phyloP scores from a whole-genome alignment of 2,113 vertebrate species.

The Micronisus gabar region DNA sequence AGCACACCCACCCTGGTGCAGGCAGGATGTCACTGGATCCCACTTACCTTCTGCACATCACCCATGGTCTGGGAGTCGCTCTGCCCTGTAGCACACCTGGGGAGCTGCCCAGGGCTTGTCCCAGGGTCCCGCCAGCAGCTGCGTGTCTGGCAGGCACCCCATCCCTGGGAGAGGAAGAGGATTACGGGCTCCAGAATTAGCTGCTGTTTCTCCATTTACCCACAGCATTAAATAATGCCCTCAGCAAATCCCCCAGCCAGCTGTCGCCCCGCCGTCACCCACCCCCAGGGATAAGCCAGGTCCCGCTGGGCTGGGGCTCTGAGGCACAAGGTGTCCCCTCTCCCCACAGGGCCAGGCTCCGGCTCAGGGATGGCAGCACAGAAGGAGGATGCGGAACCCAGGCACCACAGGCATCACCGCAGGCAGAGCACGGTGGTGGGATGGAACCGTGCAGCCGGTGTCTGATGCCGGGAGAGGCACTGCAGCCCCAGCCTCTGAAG shows the following conservation, averaged over 20 bases:
- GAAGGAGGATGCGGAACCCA: accelerated
- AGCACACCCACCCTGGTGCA: accelerated
- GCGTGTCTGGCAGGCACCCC: conserved; percentile 12
- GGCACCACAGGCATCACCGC: accelerated
- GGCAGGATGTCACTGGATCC: background rate
- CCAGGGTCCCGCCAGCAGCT: background rate
- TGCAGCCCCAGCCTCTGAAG: background rate
- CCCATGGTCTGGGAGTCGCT: conserved; percentile 76
- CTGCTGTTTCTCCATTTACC: conserved; percentile 76
- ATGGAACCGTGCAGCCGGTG: accelerated
- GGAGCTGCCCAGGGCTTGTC: background rate
- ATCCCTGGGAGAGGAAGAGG: conserved; percentile 53
- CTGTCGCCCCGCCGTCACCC: conserved; percentile 65
- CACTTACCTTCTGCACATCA: conserved; percentile 84
- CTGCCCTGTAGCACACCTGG: background rate
- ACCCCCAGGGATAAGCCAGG: background rate
- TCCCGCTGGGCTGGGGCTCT: background rate
- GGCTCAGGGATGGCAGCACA: background rate
- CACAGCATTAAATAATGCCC: conserved; percentile 82
- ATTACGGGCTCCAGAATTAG: conserved; percentile 87
- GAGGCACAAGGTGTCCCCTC: background rate
- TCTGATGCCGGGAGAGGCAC: background rate
- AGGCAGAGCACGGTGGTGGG: background rate
- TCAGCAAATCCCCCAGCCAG: conserved; percentile 85
- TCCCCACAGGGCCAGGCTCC: background rate